Percentiles rank a stretch among this genome's conserved stretches.
phyloP scores from a whole-genome alignment of 1,140 invertebrate genomes.

The Colletes latitarsis region DNA sequence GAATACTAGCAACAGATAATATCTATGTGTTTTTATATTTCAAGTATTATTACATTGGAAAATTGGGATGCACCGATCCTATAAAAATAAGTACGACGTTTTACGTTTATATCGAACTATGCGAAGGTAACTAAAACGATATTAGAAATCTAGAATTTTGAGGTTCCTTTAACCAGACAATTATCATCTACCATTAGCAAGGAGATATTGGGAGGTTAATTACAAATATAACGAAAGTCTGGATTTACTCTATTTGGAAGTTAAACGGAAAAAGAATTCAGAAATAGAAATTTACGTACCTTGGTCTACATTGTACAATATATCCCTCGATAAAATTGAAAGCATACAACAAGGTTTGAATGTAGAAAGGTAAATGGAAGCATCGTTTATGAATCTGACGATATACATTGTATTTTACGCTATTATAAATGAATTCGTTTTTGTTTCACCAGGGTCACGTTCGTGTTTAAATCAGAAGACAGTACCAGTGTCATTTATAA shows the following conservation, averaged over 20 bases:
- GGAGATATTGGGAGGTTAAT: slow-evolving; percentile 73
- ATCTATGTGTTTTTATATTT: slow-evolving; percentile 53
- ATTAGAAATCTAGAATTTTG: slow-evolving; percentile 59
- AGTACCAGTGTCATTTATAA: slow-evolving; percentile 76
- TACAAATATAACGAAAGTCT: slow-evolving; percentile 73
- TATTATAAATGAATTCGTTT: background rate
- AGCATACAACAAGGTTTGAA: slow-evolving; percentile 71
- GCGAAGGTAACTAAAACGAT: slow-evolving; percentile 73
- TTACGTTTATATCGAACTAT: slow-evolving; percentile 78
- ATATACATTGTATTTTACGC: background rate
- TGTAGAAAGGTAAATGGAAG: slow-evolving; percentile 55
- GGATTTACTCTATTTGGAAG: slow-evolving; percentile 75
- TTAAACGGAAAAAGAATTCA: slow-evolving; percentile 67
- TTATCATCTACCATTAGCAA: slow-evolving; percentile 59
- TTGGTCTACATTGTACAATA: slow-evolving; percentile 65
- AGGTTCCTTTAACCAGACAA: slow-evolving; percentile 62
- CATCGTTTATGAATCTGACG: background rate
- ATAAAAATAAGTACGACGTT: slow-evolving; percentile 75
- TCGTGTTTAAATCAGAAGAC: slow-evolving; percentile 77
- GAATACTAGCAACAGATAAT: background rate
- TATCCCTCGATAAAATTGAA: slow-evolving; percentile 74
- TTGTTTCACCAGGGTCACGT: slow-evolving; percentile 72
- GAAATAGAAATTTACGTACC: slow-evolving; percentile 73
- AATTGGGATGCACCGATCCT: slow-evolving; percentile 78
- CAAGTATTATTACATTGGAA: slow-evolving; percentile 77